Evolutionary conservation across 1,140 invertebrate species (phyloP).

Genomic region (Phenacoccus solenopsis): DNA sequence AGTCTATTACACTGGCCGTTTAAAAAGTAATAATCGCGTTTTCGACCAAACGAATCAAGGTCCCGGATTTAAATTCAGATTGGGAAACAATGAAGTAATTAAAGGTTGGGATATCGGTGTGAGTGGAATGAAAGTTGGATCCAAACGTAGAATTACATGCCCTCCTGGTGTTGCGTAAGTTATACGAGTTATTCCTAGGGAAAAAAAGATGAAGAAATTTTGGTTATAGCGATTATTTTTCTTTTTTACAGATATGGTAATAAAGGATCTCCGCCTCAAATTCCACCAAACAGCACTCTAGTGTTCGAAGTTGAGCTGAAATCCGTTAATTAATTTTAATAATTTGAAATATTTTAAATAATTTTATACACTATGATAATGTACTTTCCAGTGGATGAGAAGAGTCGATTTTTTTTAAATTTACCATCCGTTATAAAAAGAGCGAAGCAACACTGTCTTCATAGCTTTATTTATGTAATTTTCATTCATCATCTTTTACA

Average conservation of each 20-base stretch:
- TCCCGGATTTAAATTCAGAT: conserved; percentile 67
- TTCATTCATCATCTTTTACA: too few species aligned
- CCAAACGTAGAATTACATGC: conserved; percentile 70
- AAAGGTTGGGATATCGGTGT: conserved; percentile 84
- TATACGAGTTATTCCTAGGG: conserved; percentile 22
- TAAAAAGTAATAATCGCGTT: conserved; percentile 67
- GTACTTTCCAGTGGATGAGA: too few species aligned
- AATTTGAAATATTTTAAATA: too few species aligned
- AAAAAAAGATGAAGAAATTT: neutral
- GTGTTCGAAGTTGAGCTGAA: conserved; percentile 81
- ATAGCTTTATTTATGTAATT: too few species aligned
- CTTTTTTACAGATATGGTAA: conserved; percentile 55
- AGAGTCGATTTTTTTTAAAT: too few species aligned
- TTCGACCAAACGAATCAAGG: conserved; percentile 61
- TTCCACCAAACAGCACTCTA: conserved; percentile 69
- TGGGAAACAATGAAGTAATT: conserved; percentile 78
- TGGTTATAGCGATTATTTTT: neutral
- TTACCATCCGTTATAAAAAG: too few species aligned
- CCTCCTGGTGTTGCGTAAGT: conserved; percentile 73
- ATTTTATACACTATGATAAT: too few species aligned
- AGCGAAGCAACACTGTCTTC: too few species aligned
- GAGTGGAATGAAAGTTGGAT: conserved; percentile 81
- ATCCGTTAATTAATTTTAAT: conserved; percentile 60
- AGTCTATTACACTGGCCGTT: conserved; percentile 63
- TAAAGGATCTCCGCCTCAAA: conserved; percentile 63